Conservation (phyloP, 2,113 vertebrate species). For the Dipodomys spectabilis region DNA sequence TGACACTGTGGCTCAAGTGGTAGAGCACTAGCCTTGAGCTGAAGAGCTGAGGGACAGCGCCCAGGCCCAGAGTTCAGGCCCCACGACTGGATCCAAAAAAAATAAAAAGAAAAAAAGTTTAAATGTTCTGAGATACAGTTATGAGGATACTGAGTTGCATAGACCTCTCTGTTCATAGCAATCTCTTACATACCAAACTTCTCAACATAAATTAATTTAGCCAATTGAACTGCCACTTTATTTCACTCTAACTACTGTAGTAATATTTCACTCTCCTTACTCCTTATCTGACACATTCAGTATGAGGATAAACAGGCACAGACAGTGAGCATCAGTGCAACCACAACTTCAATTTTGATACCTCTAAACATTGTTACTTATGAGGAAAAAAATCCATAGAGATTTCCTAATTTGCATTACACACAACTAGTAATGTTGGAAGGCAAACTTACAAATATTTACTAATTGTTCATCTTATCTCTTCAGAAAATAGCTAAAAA, state of each 20-base stretch:
- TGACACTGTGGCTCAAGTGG: no score
- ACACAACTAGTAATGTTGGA: background rate
- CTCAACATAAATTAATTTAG: background rate
- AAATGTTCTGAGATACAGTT: background rate
- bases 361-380: background rate
- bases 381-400: background rate
- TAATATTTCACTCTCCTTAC: background rate
- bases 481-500: background rate
- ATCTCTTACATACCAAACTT: background rate
- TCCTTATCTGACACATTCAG: background rate
- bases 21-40: no score
- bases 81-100: no score
- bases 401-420: background rate
- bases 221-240: background rate
- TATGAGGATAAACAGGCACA: background rate
- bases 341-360: background rate
- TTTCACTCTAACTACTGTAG: background rate
- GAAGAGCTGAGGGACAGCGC: no score
- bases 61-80: no score
- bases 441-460: background rate
- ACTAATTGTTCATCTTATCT: background rate
- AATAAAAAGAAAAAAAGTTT: no score
- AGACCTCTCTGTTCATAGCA: background rate
- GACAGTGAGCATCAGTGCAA: background rate
- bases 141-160: background rate